Evolutionary conservation across 2,888 invertebrate species (phyloP).

Genomic region (Aelia acuminata): DNA sequence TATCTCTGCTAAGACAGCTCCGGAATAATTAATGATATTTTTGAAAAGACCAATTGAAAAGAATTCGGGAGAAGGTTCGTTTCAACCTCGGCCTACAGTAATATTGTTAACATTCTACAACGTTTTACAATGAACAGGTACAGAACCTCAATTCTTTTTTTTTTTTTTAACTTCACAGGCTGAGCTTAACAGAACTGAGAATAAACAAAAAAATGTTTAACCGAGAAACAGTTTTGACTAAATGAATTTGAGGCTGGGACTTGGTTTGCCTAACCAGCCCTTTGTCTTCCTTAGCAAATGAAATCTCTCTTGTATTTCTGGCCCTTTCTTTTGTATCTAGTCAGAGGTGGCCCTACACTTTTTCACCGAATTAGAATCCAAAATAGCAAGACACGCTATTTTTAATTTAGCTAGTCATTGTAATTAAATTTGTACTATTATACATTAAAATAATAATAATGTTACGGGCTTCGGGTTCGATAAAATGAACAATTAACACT

Average conservation of each 20-base stretch:
- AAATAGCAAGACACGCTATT: not conserved
- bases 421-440: too few relatives aligned
- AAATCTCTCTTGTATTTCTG: not conserved
- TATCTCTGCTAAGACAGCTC: too few relatives aligned
- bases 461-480: too few relatives aligned
- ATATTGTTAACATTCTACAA: not conserved
- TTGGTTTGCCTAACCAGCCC: too few relatives aligned
- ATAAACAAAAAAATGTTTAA: not conserved
- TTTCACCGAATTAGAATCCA: not conserved
- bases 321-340: not conserved
- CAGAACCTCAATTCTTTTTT: not conserved
- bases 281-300: not conserved
- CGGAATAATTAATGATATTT: too few relatives aligned
- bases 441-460: too few relatives aligned
- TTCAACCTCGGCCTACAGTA: not conserved
- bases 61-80: not conserved
- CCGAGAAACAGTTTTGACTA: not conserved
- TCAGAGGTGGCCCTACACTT: not conserved
- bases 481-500: too few relatives aligned
- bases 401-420: too few relatives aligned
- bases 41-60: not conserved
- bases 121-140: not conserved
- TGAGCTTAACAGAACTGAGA: not conserved
- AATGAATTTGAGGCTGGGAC: not conserved
- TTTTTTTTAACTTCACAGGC: not conserved